Evolutionary conservation across 2,113 vertebrate species (phyloP), one percentile per base, ranked within the genome.

Genomic region (Ia io): DNA sequence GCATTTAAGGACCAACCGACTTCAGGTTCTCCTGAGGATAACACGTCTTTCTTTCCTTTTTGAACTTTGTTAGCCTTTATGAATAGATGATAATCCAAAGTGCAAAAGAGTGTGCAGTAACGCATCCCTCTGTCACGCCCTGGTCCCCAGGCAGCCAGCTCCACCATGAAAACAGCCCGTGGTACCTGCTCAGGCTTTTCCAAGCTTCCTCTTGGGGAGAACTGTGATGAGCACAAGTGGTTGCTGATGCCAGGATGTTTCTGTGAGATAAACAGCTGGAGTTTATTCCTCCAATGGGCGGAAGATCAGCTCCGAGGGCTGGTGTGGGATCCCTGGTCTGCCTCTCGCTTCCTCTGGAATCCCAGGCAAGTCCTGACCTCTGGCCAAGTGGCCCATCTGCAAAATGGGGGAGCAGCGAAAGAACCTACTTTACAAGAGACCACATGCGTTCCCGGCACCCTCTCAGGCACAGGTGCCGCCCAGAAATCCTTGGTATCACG

Each of bases 101-200:
- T 67, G 42, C n/a, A 28, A 32, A 51, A 44, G 3, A 9, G 2
- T 30, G 11, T 40, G 47, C 1, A 44, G 53, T 20, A 2, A 23
- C 13, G 35, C n/a, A 40, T 23, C 28, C 6, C 28, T 7, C 1
- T 32, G 28, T 6, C 77, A 28, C 22, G 6, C 22, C 2, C 2
- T 1, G 30, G 17, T 5, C 32, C 14, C 9, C 10, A 16, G 32
- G 8, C 53, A 84, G 71, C n/a, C 30, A 28, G 42, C 22, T 32
- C 9, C 12, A 3, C 32, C 73, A 0, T n/a, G 37, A 44, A 65
- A 37, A n/a, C 32, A 25, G 37, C 17, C 23, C 1, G 51, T 0
- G 6, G 40, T 47, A 51, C 63, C 5, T 8, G 80, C 30, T 53
- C 6, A 12, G 53, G 53, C 13, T 76, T 59, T 73, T 35, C n/a